Evolutionary conservation across 2,888 invertebrate species (phyloP).

Genomic region (Alsophila aescularia): DNA sequence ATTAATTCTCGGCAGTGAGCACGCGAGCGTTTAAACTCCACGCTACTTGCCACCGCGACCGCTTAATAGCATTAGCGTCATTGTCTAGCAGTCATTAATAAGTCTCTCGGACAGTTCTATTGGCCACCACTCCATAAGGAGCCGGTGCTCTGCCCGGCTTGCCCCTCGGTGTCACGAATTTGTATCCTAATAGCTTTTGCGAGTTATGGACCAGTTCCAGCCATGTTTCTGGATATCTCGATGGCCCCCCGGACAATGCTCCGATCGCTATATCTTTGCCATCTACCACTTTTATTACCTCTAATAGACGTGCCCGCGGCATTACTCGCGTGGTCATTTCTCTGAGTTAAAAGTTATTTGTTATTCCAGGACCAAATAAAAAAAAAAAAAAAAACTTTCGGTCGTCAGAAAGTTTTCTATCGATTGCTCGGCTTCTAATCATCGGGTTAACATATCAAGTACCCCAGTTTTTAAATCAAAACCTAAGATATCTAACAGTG

Average conservation of each 20-base stretch:
- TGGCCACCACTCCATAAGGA: constrained; percentile 68
- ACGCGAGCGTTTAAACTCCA: constrained; percentile 59
- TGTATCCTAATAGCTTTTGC: constrained; percentile 51
- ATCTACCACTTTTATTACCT: constrained; percentile 32
- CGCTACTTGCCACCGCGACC: constrained; percentile 58
- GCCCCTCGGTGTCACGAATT: constrained; percentile 72
- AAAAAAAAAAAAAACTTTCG: too few species aligned
- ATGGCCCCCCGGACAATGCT: constrained; percentile 31
- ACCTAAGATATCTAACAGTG: too few species aligned
- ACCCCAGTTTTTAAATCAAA: too few species aligned
- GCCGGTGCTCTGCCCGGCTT: constrained; percentile 46
- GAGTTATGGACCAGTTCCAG: constrained; percentile 46
- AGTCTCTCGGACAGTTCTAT: constrained; percentile 75
- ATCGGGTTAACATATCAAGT: too few species aligned
- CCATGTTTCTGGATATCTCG: constrained; percentile 46
- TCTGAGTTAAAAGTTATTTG: too few species aligned
- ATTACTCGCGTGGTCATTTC: too few species aligned
- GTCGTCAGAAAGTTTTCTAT: too few species aligned
- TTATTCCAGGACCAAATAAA: too few species aligned
- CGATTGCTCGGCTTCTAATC: too few species aligned
- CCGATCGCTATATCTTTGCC: constrained; percentile 31
- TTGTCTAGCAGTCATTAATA: constrained; percentile 79
- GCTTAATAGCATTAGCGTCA: constrained; percentile 79
- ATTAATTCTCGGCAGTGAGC: constrained; percentile 35
- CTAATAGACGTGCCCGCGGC: too few species aligned